Evolutionary conservation across 2,113 vertebrate genomes (phyloP), one percentile per base, ranked within the genome.

Genomic region (Epinephelus fuscoguttatus): DNA sequence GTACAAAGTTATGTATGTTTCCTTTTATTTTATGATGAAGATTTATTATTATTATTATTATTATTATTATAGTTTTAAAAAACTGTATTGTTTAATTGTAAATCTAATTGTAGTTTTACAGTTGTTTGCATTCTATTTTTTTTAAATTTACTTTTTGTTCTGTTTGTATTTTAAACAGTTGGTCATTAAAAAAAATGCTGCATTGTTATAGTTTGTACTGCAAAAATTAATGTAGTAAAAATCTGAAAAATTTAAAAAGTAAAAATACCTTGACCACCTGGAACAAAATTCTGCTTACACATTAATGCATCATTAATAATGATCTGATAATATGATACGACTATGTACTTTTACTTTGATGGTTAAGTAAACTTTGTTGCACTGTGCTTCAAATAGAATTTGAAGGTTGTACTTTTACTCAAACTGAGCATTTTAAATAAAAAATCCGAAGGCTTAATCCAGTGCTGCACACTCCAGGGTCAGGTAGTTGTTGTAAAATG

Each of bases 401-500:
- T 9, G 1, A 30, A 30, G 30, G 3, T 10, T 27, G 18, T 4
- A 27, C 18, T 25, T 18, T 59, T 27, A 21, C 25, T 45, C 18
- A 18, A 4, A 21, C 12, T 62, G 3, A 33, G 27, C 19, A 27
- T 23, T 63, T 53, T 49, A 47, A 47, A 67, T n/a, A 49, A 53
- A 37, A 66, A 2, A 25, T 37, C 53, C 50, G 0, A 67, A 42
- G 50, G 33, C 59, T 21, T 70, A 17, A 10, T 59, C 19, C 11
- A 50, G 6, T 10, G 40, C 7, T 17, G 12, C 1, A 33, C 9
- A 64, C 9, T 30, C 30, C n/a, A 45, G 27, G 60, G 40, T 30
- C 63, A 78, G 45, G n/a, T 53, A 21, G 49, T 53, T 76, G 57
- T 53, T 50, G 4, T 40, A 45, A 82, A 84, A 78, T 11, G 64